Base-by-base conservation (phyloP, 2,113 vertebrate genomes). In the Gallinago paraguaiae region DNA sequence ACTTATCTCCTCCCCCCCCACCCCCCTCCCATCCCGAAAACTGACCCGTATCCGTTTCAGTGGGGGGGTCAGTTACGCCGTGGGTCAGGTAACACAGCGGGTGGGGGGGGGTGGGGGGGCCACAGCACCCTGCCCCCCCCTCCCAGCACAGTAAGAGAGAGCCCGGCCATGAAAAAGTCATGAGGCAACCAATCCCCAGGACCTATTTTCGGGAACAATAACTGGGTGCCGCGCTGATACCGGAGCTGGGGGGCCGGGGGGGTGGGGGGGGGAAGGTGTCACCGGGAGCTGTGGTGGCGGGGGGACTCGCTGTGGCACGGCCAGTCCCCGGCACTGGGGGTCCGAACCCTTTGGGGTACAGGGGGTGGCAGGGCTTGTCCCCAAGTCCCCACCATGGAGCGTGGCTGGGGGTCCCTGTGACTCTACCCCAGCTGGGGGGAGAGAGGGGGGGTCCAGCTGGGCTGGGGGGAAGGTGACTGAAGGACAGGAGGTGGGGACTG, bases 81-180 rank as follows among this genome's bases (percentile, higher is more conserved):
- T 16, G 27, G 93, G 89, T 96, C 95, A 31, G 69, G 88, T 94
- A 75, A 69, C 90, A 8, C 90, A 0, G 68, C 14, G 37, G 22
- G 56, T 8, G n/a, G n/a, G n/a, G 31, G 72, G 81, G 83, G 83
- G 56, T 18, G 72, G 81, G 83, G 83, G 56, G 45, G 45, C 78
- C 14, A 5, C 4, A 10, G 82, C 46, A 45, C 70, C 41, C 41
- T 13, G 41, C 41, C 17, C 45, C 45, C 45, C 80, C 86, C 78
- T 61, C 80, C 80, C 16, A n/a, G 76, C 8, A 4, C 5, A 16
- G 88, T 87, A 90, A 91, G 63, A 46, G 68, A 72, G 84, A 72
- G 93, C 82, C n/a, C 6, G 2, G 48, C 87, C 70, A 96, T 96
- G 90, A 95, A 96, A 96, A 91, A 96, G 72, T 96, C 87, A 96